A percentile compares a stretch with the other conserved stretches of the same genome.
phyloP scores from a whole-genome alignment of 2,113 vertebrate genomes.

The Actenoides hombroni region DNA sequence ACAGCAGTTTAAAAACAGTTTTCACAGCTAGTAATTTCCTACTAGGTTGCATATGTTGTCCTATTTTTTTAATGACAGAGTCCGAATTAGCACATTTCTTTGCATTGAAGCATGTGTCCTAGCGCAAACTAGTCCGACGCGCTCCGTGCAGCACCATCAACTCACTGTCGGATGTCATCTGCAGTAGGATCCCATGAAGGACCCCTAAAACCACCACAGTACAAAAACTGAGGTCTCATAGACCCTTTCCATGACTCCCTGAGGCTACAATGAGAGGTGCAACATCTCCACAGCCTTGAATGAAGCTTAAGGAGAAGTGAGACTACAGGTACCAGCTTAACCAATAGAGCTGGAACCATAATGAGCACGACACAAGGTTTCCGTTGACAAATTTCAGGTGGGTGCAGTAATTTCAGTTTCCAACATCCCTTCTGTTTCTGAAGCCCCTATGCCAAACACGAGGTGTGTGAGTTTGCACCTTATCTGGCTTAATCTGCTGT shows the following conservation, averaged over 20 bases:
- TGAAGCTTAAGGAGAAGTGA: background rate
- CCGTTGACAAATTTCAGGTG: background rate
- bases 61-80: background rate
- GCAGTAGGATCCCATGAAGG: rapidly evolving
- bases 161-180: background rate
- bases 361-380: background rate
- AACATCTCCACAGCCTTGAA: background rate
- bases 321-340: background rate
- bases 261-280: background rate
- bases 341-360: background rate
- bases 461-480: background rate
- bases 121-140: background rate
- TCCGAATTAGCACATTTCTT: background rate
- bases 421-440: background rate
- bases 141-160: background rate
- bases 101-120: background rate
- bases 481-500: rapidly evolving
- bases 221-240: background rate
- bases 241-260: no score
- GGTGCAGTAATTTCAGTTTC: background rate
- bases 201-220: background rate
- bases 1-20: background rate
- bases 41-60: no score
- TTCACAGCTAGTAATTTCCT: background rate
- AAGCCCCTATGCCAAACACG: background rate